Evolutionary conservation across 2,797 vertebrate species (phyloP).

Genomic region (Potorous gilbertii): DNA sequence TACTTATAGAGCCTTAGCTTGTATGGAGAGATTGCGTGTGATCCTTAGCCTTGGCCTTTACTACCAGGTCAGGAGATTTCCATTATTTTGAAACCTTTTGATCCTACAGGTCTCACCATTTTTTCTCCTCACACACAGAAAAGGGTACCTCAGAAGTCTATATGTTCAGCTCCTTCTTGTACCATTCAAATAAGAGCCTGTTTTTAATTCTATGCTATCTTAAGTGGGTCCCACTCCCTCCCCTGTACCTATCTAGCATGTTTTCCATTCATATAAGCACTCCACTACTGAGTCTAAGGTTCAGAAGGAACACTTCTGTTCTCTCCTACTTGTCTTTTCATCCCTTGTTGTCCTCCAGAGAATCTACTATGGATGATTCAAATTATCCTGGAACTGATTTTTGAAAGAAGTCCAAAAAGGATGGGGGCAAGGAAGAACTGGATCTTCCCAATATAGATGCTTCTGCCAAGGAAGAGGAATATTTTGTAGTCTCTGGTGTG

Average conservation of each 20-base stretch:
- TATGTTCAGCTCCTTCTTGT: background rate
- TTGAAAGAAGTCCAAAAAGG: background rate
- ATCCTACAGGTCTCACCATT: background rate
- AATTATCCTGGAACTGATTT: background rate
- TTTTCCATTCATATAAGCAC: background rate
- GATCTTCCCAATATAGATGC: background rate
- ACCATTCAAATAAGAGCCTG: background rate
- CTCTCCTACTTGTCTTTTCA: background rate
- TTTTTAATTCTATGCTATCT: background rate
- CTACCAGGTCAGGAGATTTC: background rate
- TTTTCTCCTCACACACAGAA: background rate
- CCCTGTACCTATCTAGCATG: background rate
- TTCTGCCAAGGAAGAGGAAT: background rate
- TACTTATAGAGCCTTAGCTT: background rate
- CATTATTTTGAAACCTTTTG: background rate
- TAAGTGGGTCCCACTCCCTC: background rate
- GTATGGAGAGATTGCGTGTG: background rate
- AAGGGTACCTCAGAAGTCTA: background rate
- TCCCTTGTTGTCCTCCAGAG: background rate
- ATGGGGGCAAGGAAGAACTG: background rate
- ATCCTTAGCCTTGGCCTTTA: background rate
- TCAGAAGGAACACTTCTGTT: background rate
- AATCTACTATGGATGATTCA: background rate
- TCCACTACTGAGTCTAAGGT: background rate
- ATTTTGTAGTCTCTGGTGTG: background rate